Percentiles rank a stretch among this genome's conserved stretches.
Evolutionary conservation across 2,113 vertebrate genomes (phyloP).

Genomic region (Centrocercus urophasianus): DNA sequence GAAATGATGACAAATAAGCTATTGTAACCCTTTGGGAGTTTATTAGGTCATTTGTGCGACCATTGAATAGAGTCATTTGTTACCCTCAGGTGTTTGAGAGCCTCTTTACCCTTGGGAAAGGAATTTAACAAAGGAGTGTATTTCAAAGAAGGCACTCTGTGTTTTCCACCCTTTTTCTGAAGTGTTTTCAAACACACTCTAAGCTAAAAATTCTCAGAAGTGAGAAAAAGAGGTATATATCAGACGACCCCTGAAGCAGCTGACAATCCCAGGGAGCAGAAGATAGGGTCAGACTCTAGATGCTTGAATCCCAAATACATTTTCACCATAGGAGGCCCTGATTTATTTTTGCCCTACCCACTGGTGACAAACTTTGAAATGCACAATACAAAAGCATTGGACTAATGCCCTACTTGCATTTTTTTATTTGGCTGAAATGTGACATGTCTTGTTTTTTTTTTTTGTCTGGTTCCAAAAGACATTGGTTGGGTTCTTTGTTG

Average conservation of each 20-base stretch:
- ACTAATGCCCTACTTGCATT: constrained; percentile 37
- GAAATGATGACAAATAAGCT: constrained; percentile 57
- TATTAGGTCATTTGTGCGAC: constrained; percentile 60
- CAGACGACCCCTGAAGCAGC: constrained; percentile 54
- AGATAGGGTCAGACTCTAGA: constrained; percentile 24
- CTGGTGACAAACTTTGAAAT: constrained; percentile 64
- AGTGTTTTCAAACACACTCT: constrained; percentile 73
- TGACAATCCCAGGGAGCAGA: constrained; percentile 46
- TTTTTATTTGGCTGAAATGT: constrained; percentile 32
- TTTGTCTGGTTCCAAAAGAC: neutral
- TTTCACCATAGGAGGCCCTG: constrained; percentile 51
- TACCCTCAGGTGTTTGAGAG: constrained; percentile 70
- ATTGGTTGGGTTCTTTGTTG: neutral
- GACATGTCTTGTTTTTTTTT: neutral
- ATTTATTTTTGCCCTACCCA: constrained; percentile 63
- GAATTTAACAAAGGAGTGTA: constrained; percentile 67
- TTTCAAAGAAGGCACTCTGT: constrained; percentile 71
- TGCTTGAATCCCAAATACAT: constrained; percentile 44
- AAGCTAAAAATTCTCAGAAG: constrained; percentile 64
- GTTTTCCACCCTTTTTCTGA: constrained; percentile 69
- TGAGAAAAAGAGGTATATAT: constrained; percentile 54
- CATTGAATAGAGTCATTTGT: constrained; percentile 50
- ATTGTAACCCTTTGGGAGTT: constrained; percentile 47
- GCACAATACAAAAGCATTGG: constrained; percentile 2
- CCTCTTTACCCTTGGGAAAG: constrained; percentile 60